Conservation (phyloP, 2,113 vertebrate species). For the Cercopithecus mona region DNA sequence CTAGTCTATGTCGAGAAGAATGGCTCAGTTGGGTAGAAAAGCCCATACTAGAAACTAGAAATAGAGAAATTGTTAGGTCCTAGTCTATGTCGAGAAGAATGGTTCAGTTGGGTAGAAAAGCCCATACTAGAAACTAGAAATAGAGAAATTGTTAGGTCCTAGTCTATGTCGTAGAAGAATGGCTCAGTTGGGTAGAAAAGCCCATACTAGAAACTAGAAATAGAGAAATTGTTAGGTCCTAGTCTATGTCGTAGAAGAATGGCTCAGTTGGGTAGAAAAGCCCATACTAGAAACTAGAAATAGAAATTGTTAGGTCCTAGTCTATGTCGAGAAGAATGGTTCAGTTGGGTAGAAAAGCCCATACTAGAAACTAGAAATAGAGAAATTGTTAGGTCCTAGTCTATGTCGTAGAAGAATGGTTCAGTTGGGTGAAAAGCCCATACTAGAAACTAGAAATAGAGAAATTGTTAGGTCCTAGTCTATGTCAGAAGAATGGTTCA, state of each 20-base stretch:
- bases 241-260: neutral
- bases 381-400: neutral
- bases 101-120: neutral
- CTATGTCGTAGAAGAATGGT: neutral
- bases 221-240: neutral
- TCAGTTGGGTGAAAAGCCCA: neutral
- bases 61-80: neutral
- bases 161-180: neutral
- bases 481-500: neutral
- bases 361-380: neutral
- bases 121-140: neutral
- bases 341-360: neutral
- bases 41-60: neutral
- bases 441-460: conserved; percentile 3
- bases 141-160: neutral
- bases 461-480: neutral
- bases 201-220: neutral
- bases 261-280: neutral
- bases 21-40: neutral
- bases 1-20: neutral
- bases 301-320: neutral
- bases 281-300: neutral
- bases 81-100: neutral
- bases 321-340: neutral
- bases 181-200: neutral